Base-by-base conservation (phyloP, 2,113 vertebrate genomes). In the Edolisoma coerulescens region DNA sequence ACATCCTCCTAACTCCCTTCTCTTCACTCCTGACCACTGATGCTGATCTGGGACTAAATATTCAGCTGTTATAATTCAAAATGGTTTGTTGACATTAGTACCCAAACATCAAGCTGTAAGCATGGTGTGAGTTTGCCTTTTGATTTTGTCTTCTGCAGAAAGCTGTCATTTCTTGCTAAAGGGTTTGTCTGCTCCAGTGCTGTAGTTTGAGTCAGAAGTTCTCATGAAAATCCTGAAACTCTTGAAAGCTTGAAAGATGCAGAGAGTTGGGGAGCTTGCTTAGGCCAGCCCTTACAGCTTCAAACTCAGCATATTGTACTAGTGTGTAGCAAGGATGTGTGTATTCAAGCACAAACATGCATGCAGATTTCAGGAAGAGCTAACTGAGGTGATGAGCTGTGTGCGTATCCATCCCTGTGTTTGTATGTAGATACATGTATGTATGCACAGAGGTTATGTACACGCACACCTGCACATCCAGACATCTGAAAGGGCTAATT, bases 401-500 rank as follows among this genome's bases (percentile, higher is more conserved):
- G 17, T 33, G 9, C 59, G 24, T 35, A 1, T 39, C 8, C 2
- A 1, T 77, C 57, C n/a, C 27, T 68, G 6, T 44, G 37, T 54
- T 32, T 41, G 8, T 57, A 3, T 42, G 39, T 64, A 49, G 56
- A 7, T 77, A 33, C 16, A 16, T 8, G 6, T 47, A 9, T 28
- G 33, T 50, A 11, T 28, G 33, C 26, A 50, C 28, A 28, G 15
- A 67, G 52, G 17, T 70, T 61, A 30, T 20, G 28, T 19, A 7
- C 35, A 32, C 0, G 9, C n/a, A 22, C 24, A 41, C 1, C 2
- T 42, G 44, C 3, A 1, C 63, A 63, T 61, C 21, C 28, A 67
- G 69, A 41, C 56, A 35, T 45, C 69, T 74, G 35, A 59, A 93
- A 63, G 50, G 39, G 21, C 76, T 81, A 26, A 49, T 11, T 47